A percentile compares a stretch with the other conserved stretches of the same genome.
These are phyloP conservation scores for Ptychochromis oligacanthus DNA, from an alignment of 2,113 vertebrate genomes.

Conservation along the genomic window DNA sequence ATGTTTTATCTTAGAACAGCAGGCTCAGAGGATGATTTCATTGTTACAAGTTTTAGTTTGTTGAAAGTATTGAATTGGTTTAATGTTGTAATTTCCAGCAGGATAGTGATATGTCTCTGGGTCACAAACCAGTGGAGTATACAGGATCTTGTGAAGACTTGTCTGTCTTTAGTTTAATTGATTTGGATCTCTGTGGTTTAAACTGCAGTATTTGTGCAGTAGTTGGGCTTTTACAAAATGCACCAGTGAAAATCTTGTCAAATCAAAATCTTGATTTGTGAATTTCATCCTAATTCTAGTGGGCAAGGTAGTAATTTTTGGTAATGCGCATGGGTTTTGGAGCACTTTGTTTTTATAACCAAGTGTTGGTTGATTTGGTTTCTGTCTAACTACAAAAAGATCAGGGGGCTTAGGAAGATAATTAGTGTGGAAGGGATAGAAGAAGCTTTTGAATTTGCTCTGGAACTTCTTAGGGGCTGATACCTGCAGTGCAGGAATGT, in stretches of 20 bases:
- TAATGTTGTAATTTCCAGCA: background rate
- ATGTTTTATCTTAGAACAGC: slow-evolving; percentile 8
- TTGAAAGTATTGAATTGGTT: background rate
- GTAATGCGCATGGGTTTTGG: background rate
- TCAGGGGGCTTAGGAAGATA: background rate
- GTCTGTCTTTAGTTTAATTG: background rate
- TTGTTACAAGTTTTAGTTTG: slow-evolving; percentile 4
- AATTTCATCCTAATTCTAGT: background rate
- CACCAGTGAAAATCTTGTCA: background rate
- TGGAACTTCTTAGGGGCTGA: background rate
- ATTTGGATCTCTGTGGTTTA: background rate
- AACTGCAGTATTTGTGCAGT: background rate
- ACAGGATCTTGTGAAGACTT: background rate
- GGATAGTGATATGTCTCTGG: background rate
- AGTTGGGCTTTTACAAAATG: background rate
- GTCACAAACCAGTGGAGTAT: background rate
- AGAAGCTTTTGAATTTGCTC: slow-evolving; percentile 13
- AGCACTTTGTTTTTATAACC: slow-evolving; percentile 15
- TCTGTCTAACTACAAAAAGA: slow-evolving; percentile 39
- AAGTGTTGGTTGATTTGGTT: slow-evolving; percentile 12
- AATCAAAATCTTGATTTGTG: background rate
- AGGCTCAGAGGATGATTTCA: slow-evolving; percentile 26
- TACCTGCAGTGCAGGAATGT: background rate
- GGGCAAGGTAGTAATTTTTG: background rate
- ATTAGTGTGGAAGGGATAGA: slow-evolving; percentile 10